Base-by-base conservation (phyloP, 2,113 vertebrate genomes). In the Craseonycteris thonglongyai region DNA sequence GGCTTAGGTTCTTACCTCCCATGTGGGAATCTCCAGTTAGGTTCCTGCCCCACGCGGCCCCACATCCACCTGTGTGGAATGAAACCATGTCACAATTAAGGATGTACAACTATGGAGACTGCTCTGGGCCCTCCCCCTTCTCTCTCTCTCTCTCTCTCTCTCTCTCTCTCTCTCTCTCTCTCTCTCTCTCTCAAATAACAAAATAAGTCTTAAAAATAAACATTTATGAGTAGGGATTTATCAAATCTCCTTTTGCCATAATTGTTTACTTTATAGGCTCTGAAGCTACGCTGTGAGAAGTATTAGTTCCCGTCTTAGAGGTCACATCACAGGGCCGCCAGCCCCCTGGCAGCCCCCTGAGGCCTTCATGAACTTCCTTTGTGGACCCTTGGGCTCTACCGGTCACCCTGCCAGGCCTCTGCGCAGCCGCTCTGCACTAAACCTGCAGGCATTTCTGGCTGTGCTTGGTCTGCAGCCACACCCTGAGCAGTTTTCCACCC, bases 281-380 rank as follows among this genome's bases (percentile, higher is more conserved):
- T 11, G 40, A 6, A 45, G 83, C 63, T 45, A 0, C 8, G 3
- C 69, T 24, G 6, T 38, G 30, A 72, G 74, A 78, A 8, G 12
- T 24, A 0, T 2, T 5, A 4, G 15, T 78, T 61, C 33, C 69
- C 51, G 7, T 42, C 28, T 42, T 15, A 15, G 12, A 78, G 58
- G 42, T 66, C 21, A 33, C 15, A 19, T 38, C 58, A 12, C 0
- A 2, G 49, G 40, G 15, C 21, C 56, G 65, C 40, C 26, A 58
- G 65, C 40, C 26, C 28, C n/a, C 61, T 47, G 11, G 19, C 0
- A 0, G 1, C 45, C 18, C 40, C 15, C 0, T 7, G 35, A 42
- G 35, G 18, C 45, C 28, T 35, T 72, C 28, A 0, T 3, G 65
- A 13, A 19, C 56, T 8, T 65, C 40, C 16, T 85, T 45, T 42